A percentile compares a stretch with the other conserved stretches of the same genome.
These are phyloP conservation scores for Asteroscopus sphinx DNA, from an alignment of 2,888 invertebrate species.

Conservation along the genomic window DNA sequence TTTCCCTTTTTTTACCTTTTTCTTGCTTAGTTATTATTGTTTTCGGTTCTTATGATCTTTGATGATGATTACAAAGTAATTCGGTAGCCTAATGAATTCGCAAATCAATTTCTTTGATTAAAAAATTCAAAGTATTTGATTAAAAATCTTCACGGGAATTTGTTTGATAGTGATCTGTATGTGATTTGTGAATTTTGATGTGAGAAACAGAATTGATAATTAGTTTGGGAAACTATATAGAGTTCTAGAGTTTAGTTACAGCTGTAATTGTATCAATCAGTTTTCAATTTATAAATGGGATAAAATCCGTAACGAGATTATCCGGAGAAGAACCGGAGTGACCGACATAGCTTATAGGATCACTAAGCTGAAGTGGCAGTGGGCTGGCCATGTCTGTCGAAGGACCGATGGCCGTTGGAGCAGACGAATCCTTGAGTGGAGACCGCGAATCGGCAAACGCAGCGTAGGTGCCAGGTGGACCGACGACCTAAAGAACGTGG, in stretches of 20 bases:
- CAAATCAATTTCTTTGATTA: conserved; percentile 51
- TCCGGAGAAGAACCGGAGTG: too few relatives aligned
- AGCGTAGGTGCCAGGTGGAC: too few relatives aligned
- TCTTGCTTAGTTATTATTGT: conserved; percentile 71
- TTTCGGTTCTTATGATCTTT: conserved; percentile 72
- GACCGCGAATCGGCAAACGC: too few relatives aligned
- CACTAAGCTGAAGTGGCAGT: too few relatives aligned
- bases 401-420: too few relatives aligned
- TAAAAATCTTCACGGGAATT: conserved; percentile 28
- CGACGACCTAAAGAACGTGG: too few relatives aligned
- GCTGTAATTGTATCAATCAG: too few relatives aligned
- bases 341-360: too few relatives aligned
- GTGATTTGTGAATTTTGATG: neutral
- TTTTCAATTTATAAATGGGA: too few relatives aligned
- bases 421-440: too few relatives aligned
- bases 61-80: conserved; percentile 77
- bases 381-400: too few relatives aligned
- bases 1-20: conserved; percentile 62
- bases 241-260: neutral
- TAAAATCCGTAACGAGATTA: too few relatives aligned
- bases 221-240: neutral
- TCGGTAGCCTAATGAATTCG: conserved; percentile 74
- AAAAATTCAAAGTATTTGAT: conserved; percentile 45
- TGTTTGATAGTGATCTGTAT: conserved; percentile 8
- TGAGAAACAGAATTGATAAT: neutral